A percentile compares a stretch with the other conserved stretches of the same genome.
Conservation (phyloP, 2,888 invertebrate genomes). For the Drosophila lutescens region DNA sequence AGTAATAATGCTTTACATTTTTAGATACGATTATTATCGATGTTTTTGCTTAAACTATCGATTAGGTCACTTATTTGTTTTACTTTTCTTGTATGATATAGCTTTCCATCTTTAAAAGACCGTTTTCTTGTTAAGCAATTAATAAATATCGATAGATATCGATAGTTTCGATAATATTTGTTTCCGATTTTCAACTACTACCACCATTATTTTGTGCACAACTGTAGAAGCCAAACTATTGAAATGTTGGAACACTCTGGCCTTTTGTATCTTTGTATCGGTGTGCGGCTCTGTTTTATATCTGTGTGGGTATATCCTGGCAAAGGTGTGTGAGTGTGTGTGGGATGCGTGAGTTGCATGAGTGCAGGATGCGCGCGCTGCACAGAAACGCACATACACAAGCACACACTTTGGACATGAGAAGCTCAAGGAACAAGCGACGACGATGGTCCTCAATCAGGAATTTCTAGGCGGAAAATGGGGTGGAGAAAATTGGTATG, state of each 20-base stretch:
- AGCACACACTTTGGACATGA: conserved; percentile 4
- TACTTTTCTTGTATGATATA: background rate
- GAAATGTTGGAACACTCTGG: conserved; percentile 4
- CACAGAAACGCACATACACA: conserved; percentile 26
- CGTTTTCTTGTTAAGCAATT: background rate
- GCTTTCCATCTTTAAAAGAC: background rate
- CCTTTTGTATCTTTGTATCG: conserved; percentile 4
- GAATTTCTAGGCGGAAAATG: conserved; percentile 13
- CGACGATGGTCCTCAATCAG: conserved; percentile 36
- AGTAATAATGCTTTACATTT: no score
- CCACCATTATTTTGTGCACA: background rate
- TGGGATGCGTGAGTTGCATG: conserved; percentile 39
- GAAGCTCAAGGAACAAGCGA: conserved; percentile 31
- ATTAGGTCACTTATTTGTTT: no score
- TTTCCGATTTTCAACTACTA: no score
- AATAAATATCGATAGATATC: background rate
- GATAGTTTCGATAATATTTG: background rate
- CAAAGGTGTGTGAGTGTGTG: conserved; percentile 25
- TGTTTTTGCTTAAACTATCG: no score
- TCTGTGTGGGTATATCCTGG: background rate
- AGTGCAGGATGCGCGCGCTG: conserved; percentile 50
- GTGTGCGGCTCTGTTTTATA: conserved; percentile 2
- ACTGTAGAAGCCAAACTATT: conserved; percentile 4
- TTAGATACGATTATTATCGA: no score
- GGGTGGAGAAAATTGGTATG: background rate